Conservation (phyloP, 2,888 invertebrate genomes). For the Pelosia muscerda region DNA sequence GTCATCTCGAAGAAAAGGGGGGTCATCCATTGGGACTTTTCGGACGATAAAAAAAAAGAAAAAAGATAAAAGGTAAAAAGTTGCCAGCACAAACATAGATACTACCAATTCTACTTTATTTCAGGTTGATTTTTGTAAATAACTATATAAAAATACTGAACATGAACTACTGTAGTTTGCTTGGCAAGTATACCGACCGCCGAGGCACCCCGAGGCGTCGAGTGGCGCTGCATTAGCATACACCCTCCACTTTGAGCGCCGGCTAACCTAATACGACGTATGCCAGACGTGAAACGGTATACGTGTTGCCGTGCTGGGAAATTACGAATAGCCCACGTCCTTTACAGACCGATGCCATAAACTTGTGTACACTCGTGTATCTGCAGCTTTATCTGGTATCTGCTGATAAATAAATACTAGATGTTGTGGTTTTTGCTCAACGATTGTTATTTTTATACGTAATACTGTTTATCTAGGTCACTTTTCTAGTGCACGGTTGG, state of each 20-base stretch:
- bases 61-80: too few species aligned
- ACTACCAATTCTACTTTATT: too few species aligned
- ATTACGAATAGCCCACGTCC: conserved; percentile 37
- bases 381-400: conserved; percentile 11
- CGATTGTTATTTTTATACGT: background rate
- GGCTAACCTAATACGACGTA: conserved; percentile 71
- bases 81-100: too few species aligned
- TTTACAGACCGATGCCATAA: conserved; percentile 17
- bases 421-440: background rate
- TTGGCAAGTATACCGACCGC: conserved; percentile 15
- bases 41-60: too few species aligned
- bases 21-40: too few species aligned
- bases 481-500: background rate
- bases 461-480: background rate
- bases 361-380: conserved; percentile 16
- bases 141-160: background rate
- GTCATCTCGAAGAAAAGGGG: too few species aligned
- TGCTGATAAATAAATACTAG: background rate
- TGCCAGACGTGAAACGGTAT: conserved; percentile 61
- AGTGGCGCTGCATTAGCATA: conserved; percentile 71
- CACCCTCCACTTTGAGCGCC: conserved; percentile 61
- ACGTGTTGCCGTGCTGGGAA: conserved; percentile 60
- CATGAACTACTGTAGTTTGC: conserved; percentile 28
- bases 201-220: conserved; percentile 53
- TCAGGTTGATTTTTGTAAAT: too few species aligned